Percentiles rank a stretch among this genome's conserved stretches.
Conservation (phyloP, 2,888 invertebrate species). For the Dicyrtoma fusca region DNA sequence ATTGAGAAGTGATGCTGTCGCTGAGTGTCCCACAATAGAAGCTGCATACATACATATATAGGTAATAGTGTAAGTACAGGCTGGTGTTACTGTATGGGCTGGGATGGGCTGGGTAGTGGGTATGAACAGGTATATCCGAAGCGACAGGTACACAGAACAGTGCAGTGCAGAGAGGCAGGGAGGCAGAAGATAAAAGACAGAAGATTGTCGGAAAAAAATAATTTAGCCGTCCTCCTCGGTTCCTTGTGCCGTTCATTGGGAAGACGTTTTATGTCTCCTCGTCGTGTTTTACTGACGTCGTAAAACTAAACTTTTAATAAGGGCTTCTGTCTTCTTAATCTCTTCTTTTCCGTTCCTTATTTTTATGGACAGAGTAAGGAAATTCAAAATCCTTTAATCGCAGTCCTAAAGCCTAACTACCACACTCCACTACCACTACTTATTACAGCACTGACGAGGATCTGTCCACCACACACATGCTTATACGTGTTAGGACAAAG, state of each 20-base stretch:
- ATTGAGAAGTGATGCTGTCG: neutral
- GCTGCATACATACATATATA: neutral
- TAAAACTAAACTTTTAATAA: conserved; percentile 38
- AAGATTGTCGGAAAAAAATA: conserved; percentile 11
- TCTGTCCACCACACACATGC: too few species aligned
- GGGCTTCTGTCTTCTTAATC: conserved; percentile 25
- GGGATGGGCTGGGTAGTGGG: too few species aligned
- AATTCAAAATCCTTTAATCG: too few species aligned
- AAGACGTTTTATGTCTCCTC: conserved; percentile 11
- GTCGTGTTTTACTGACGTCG: conserved; percentile 32
- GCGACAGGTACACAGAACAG: neutral
- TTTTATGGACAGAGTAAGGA: neutral
- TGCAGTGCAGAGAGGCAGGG: neutral
- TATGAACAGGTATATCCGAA: neutral
- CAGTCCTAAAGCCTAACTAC: too few species aligned
- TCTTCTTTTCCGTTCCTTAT: conserved; percentile 13
- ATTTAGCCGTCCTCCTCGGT: conserved; percentile 21
- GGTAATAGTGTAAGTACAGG: too few species aligned
- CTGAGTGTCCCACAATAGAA: neutral
- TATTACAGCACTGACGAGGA: too few species aligned
- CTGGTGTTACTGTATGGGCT: too few species aligned
- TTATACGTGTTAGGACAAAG: too few species aligned
- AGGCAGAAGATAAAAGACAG: conserved; percentile 20
- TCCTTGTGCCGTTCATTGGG: conserved; percentile 13
- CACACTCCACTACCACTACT: too few species aligned